Conservation (phyloP, 2,888 invertebrate species). For the Mythimna loreyi region DNA sequence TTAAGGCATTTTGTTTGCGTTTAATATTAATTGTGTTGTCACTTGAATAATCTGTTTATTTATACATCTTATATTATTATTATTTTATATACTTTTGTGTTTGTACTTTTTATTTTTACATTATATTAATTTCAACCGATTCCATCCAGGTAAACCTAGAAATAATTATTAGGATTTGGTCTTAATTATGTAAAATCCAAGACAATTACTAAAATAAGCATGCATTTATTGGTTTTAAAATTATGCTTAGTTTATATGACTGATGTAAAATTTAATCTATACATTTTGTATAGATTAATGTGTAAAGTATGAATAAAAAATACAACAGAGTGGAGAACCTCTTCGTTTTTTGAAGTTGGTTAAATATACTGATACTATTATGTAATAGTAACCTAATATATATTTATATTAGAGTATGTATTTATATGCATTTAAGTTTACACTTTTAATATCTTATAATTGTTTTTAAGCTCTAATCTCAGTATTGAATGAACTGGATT, state of each 20-base stretch:
- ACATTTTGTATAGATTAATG: no score
- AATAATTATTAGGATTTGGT: not conserved
- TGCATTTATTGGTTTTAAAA: not conserved
- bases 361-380: not conserved
- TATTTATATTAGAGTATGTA: constrained; percentile 14
- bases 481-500: constrained; percentile 29
- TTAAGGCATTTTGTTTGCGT: constrained; percentile 3
- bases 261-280: no score
- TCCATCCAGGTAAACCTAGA: constrained; percentile 29
- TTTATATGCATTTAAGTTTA: constrained; percentile 13
- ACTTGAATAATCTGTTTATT: not conserved
- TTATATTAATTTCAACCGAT: constrained; percentile 10
- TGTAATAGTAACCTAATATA: not conserved
- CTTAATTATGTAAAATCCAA: constrained; percentile 11
- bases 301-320: not conserved
- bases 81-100: not conserved
- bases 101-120: not conserved
- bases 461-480: constrained; percentile 35
- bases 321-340: not conserved
- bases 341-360: not conserved
- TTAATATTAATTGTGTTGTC: not conserved
- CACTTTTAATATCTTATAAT: constrained; percentile 10
- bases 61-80: not conserved
- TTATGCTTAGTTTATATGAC: not conserved
- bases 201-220: not conserved